A percentile compares a stretch with the other conserved stretches of the same genome.
Conservation (phyloP, 2,797 vertebrate genomes). For the Furcifer pardalis region DNA sequence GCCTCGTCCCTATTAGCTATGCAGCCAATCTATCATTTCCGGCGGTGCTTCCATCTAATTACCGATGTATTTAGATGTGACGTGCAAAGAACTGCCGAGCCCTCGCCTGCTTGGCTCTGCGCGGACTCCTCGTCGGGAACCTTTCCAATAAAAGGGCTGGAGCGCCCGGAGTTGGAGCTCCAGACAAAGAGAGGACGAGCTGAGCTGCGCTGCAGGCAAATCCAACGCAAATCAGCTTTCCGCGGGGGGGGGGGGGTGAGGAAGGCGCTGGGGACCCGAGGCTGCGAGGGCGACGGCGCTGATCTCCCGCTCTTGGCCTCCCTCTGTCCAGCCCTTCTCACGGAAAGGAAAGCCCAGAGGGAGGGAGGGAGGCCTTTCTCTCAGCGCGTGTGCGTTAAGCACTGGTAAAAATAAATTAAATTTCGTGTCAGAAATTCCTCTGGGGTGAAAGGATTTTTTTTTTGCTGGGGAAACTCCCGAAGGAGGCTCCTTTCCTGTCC, state of each 20-base stretch:
- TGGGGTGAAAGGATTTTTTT: no score
- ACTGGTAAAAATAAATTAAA: no score
- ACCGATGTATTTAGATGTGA: slow-evolving; percentile 75
- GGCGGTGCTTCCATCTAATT: slow-evolving; percentile 73
- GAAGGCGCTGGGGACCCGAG: slow-evolving; percentile 53
- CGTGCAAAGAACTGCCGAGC: slow-evolving; percentile 71
- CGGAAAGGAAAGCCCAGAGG: slow-evolving; percentile 47
- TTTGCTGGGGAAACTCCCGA: no score
- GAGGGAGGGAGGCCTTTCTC: neutral
- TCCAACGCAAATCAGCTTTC: slow-evolving; percentile 73
- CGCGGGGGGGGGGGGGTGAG: slow-evolving; percentile 43
- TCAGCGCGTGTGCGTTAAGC: no score
- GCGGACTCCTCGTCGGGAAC: slow-evolving; percentile 71
- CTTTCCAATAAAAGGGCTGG: slow-evolving; percentile 72
- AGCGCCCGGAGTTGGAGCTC: slow-evolving; percentile 71
- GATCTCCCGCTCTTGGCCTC: neutral
- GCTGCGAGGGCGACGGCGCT: slow-evolving; percentile 6
- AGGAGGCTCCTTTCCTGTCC: no score
- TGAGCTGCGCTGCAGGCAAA: slow-evolving; percentile 71
- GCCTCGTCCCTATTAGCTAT: slow-evolving; percentile 71
- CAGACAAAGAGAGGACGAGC: slow-evolving; percentile 77
- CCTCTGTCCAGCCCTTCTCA: neutral
- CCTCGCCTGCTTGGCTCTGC: slow-evolving; percentile 66
- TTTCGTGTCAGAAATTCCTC: no score
- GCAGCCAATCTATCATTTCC: slow-evolving; percentile 77